Conservation (phyloP, 2,888 invertebrate genomes). For the Temnothorax unifasciatus region DNA sequence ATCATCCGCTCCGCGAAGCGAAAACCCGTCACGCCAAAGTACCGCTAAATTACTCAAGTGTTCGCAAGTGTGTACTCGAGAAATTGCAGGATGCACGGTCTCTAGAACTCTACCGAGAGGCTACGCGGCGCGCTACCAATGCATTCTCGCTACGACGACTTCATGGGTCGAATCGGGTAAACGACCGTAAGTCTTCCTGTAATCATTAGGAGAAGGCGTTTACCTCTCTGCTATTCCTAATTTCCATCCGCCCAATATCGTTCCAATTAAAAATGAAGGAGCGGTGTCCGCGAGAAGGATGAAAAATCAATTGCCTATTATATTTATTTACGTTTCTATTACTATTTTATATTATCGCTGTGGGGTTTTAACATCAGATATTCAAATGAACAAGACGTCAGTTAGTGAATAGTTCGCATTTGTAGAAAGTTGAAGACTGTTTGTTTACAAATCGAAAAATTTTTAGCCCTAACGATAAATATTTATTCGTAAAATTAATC, state of each 20-base stretch:
- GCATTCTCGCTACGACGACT: slow-evolving; percentile 54
- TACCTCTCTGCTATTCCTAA: slow-evolving; percentile 37
- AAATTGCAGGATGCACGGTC: slow-evolving; percentile 76
- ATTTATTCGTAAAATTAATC: neutral
- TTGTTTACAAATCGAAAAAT: neutral
- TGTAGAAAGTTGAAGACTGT: neutral
- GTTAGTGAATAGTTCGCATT: neutral
- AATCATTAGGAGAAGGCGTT: slow-evolving; percentile 47
- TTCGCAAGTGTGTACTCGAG: slow-evolving; percentile 74
- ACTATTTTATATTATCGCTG: no score
- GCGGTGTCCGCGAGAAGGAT: neutral
- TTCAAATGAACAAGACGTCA: neutral
- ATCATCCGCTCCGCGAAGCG: slow-evolving; percentile 75
- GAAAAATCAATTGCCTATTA: neutral
- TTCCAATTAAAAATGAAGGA: slow-evolving; percentile 32
- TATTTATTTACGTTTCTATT: neutral
- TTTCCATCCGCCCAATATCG: slow-evolving; percentile 29
- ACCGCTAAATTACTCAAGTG: slow-evolving; percentile 77
- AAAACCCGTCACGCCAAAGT: slow-evolving; percentile 76
- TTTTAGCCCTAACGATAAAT: neutral
- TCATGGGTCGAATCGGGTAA: slow-evolving; percentile 52
- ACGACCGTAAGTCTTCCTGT: slow-evolving; percentile 56
- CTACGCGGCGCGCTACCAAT: slow-evolving; percentile 48
- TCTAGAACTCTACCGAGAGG: slow-evolving; percentile 47
- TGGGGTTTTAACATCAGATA: neutral